These are phyloP conservation scores for Gastrophysa polygoni DNA, from an alignment of 2,888 invertebrate species.

Conservation along the genomic window DNA sequence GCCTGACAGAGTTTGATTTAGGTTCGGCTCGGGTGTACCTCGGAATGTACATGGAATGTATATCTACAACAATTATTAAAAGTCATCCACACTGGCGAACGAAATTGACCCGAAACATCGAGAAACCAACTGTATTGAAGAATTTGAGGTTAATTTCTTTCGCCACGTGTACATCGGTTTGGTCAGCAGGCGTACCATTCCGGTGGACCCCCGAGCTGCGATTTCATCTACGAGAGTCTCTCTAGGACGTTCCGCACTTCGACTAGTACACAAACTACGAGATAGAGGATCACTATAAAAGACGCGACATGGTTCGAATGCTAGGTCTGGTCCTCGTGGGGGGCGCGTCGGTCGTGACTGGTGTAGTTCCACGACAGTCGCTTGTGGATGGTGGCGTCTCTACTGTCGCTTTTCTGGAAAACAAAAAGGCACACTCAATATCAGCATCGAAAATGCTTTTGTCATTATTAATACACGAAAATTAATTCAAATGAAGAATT, in stretches of 20 bases:
- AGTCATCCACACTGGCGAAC: no score
- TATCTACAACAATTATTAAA: slow-evolving; percentile 30
- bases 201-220: slow-evolving; percentile 48
- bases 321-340: slow-evolving; percentile 57
- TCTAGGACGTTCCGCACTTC: slow-evolving; percentile 44
- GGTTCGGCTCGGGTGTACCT: slow-evolving; percentile 49
- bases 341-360: slow-evolving; percentile 46
- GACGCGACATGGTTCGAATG: slow-evolving; percentile 51
- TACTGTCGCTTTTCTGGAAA: slow-evolving; percentile 60
- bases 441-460: no score
- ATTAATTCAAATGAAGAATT: no score
- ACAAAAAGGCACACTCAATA: slow-evolving; percentile 13
- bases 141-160: no score
- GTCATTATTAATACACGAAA: no score
- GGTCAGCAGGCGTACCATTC: slow-evolving; percentile 47
- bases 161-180: no score
- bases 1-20: slow-evolving; percentile 47
- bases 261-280: slow-evolving; percentile 52
- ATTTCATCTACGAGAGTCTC: slow-evolving; percentile 34
- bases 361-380: slow-evolving; percentile 68
- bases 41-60: slow-evolving; percentile 52
- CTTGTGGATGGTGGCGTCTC: slow-evolving; percentile 65
- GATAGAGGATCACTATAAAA: slow-evolving; percentile 53
- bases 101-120: no score
- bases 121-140: no score